phyloP scores from a whole-genome alignment of 2,888 invertebrate genomes.

The Baronia brevicornis region DNA sequence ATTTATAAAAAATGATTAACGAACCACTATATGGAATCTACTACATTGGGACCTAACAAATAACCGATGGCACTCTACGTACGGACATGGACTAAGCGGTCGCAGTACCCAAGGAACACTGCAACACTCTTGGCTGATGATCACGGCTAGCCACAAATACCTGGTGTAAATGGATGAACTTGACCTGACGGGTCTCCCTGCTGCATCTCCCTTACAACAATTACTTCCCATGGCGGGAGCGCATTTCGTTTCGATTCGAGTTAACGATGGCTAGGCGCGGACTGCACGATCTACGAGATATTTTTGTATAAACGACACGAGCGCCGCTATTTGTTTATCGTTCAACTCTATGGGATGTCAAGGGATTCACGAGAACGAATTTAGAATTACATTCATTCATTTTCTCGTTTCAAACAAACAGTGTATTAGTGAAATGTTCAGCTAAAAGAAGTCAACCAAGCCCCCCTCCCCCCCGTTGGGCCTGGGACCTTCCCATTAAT shows the following conservation, averaged over 20 bases:
- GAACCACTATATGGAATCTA: slow-evolving; percentile 15
- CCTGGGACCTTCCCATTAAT: too few species aligned
- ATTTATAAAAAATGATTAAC: slow-evolving; percentile 1
- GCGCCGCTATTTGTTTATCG: slow-evolving; percentile 43
- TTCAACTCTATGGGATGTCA: slow-evolving; percentile 15
- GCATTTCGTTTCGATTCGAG: slow-evolving; percentile 52
- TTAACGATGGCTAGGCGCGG: slow-evolving; percentile 52
- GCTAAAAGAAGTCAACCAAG: too few species aligned
- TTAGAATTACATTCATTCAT: not conserved
- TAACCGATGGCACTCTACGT: slow-evolving; percentile 36
- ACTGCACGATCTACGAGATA: slow-evolving; percentile 49
- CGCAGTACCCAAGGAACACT: slow-evolving; percentile 55
- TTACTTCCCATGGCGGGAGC: slow-evolving; percentile 74
- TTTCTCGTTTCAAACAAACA: slow-evolving; percentile 1
- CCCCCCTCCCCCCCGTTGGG: too few species aligned
- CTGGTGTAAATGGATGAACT: slow-evolving; percentile 69
- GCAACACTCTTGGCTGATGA: slow-evolving; percentile 47
- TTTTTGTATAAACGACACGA: slow-evolving; percentile 53
- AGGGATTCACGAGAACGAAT: slow-evolving; percentile 2
- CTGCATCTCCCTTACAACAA: slow-evolving; percentile 76
- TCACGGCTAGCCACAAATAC: slow-evolving; percentile 59
- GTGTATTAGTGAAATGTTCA: too few species aligned
- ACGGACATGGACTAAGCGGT: slow-evolving; percentile 33
- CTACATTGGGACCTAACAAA: slow-evolving; percentile 24
- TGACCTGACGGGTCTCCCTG: slow-evolving; percentile 57